Conservation (phyloP, 2,113 vertebrate species). For the Limnothrissa miodon region DNA sequence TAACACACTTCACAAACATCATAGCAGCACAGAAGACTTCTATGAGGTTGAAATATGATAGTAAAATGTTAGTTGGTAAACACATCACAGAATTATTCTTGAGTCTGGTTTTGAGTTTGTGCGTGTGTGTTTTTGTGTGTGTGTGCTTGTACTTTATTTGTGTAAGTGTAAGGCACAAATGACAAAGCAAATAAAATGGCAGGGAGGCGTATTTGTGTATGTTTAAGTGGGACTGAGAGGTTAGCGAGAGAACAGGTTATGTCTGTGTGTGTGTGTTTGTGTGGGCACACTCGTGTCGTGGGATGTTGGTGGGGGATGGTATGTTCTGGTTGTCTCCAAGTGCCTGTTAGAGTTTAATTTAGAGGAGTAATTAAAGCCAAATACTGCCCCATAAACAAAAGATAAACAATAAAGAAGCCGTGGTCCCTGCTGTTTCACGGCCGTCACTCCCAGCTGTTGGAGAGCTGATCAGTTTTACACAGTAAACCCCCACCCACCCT, state of each 20-base stretch:
- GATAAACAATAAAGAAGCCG: constrained; percentile 97
- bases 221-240: neutral
- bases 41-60: no score
- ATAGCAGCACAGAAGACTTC: neutral
- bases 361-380: constrained; percentile 99
- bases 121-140: neutral
- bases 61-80: neutral
- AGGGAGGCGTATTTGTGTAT: neutral
- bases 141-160: no score
- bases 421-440: constrained; percentile 95
- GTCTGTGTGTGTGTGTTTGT: neutral
- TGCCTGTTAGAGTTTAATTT: constrained; percentile 99
- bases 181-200: no score
- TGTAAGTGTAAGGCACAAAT: no score
- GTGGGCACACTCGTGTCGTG: constrained; percentile 33
- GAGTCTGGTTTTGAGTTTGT: neutral
- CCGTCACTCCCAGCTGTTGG: constrained; percentile 94
- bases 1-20: neutral
- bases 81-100: neutral
- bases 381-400: constrained; percentile 99
- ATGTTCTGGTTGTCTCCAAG: constrained; percentile 82
- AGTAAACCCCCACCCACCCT: constrained; percentile 64
- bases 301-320: constrained; percentile 53
- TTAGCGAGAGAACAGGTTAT: neutral
- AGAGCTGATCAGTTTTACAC: constrained; percentile 91